Base-by-base conservation (phyloP, 1,140 invertebrate genomes). In the Apis laboriosa region DNA sequence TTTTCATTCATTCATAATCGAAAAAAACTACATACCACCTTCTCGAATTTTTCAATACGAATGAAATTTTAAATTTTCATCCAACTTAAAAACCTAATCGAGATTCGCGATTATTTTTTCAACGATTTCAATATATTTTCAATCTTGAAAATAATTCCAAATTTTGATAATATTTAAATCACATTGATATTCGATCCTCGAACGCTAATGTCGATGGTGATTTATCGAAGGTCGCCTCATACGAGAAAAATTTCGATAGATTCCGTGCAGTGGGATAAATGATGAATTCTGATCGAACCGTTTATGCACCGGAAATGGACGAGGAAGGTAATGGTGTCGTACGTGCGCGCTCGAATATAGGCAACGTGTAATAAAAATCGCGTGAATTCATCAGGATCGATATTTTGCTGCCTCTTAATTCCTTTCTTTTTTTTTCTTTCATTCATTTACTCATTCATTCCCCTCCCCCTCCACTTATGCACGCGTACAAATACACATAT, bases 351-450 rank as follows among this genome's bases (percentile, higher is more conserved):
- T 9, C 64, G 9, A 0, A 15, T 34, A 12, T 34, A 12, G 12
- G 17, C 2, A 49, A 34, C 2, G 34, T 67, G 1, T 34, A 70
- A 68, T 34, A 70, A 68, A 63, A 68, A 51, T 70, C 51, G 34
- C 13, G 49, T 24, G 49, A 8, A 53, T 53, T 70, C 67, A 49
- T 51, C 21, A 15, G 13, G 67, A 70, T 70, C 67, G 17, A 70
- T 70, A 70, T 43, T 53, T 70, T 53, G 67, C 17, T 53, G 9
- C 49, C 49, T 51, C 53, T 70, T 70, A 70, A 70, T 70, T 53
- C 49, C 21, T 15, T 24, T 8, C 19, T 70, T 51, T 70, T 70
- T 70, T 53, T 49, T 9, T 68, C 51, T 17, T 53, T 24, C 49
- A 24, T 21, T 43, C 5, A 2, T 61, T 24, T 13, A 13, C 13